Conservation (phyloP, 2,113 vertebrate species). For the Syngnathus typhle region DNA sequence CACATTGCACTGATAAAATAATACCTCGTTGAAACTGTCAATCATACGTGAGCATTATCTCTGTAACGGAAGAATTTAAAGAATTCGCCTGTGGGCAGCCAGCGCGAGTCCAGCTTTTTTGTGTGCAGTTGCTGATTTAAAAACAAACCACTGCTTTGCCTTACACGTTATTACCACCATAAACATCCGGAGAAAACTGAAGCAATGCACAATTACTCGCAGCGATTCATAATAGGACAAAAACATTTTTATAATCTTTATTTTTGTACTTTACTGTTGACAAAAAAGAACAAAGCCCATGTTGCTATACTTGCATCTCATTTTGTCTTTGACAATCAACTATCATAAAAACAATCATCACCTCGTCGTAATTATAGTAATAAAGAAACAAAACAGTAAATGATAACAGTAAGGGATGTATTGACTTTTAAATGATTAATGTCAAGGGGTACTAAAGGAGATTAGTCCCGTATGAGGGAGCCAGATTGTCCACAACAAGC, state of each 20-base stretch:
- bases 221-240: background rate
- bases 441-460: no score
- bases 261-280: background rate
- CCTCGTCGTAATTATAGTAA: no score
- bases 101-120: background rate
- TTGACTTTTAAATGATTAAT: no score
- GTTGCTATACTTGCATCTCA: background rate
- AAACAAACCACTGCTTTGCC: background rate
- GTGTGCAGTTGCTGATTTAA: conserved; percentile 1
- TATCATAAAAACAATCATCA: background rate
- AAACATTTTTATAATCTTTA: no score
- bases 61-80: background rate
- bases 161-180: background rate
- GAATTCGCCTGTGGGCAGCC: background rate
- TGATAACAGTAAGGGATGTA: no score
- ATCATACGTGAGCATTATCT: background rate
- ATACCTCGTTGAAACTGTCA: background rate
- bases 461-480: no score
- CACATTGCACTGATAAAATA: background rate
- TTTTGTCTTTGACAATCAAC: background rate
- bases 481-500: no score
- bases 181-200: background rate
- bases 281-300: background rate
- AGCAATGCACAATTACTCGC: background rate
- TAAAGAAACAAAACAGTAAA: no score